Conservation (phyloP, 1,140 invertebrate genomes). For the Lycorma delicatula region DNA sequence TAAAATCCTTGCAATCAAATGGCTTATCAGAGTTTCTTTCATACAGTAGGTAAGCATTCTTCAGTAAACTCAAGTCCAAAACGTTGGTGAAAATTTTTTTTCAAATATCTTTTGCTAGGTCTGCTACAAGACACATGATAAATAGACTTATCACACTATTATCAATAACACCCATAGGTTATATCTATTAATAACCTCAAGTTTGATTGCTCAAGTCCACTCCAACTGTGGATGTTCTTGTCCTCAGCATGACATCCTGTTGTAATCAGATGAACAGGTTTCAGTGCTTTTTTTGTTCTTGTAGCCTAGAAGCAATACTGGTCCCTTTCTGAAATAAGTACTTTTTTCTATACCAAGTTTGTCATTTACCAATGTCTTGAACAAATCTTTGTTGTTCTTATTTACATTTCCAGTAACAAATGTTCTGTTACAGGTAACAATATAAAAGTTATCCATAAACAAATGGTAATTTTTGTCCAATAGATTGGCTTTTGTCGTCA, state of each 20-base stretch:
- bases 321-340: conserved; percentile 1
- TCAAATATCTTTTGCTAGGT: not conserved
- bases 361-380: not conserved
- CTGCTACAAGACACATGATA: conserved; percentile 6
- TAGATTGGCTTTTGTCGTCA: not conserved
- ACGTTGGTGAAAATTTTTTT: not conserved
- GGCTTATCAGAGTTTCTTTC: conserved; percentile 11
- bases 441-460: conserved; percentile 4
- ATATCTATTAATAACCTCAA: not conserved
- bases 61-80: not conserved
- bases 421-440: not conserved
- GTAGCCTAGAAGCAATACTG: not conserved
- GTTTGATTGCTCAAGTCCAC: not conserved
- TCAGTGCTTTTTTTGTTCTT: not conserved
- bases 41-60: not conserved
- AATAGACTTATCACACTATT: conserved; percentile 8
- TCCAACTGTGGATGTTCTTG: not conserved
- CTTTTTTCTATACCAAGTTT: not conserved
- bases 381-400: conserved; percentile 7
- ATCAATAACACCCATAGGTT: conserved; percentile 10
- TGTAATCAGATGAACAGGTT: conserved; percentile 5
- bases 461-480: not conserved
- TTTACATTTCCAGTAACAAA: conserved; percentile 10
- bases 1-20: not conserved
- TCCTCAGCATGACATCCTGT: not conserved